A percentile compares a stretch with the other conserved stretches of the same genome.
Conservation (phyloP, 2,888 invertebrate species). For the Agonopterix alstromeriana region DNA sequence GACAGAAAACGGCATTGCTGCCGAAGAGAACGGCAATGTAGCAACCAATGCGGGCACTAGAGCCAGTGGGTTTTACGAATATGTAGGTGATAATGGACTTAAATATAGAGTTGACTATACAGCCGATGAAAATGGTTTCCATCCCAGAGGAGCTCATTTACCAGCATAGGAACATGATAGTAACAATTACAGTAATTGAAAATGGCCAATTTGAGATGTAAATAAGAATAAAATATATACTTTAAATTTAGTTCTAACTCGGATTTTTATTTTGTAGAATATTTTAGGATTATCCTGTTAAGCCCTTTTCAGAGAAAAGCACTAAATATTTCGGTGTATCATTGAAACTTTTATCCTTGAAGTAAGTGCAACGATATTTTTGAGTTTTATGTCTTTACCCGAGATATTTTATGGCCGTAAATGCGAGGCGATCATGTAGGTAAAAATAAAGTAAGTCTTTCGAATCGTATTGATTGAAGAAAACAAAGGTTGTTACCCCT, state of each 20-base stretch:
- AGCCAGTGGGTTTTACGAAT: slow-evolving; percentile 81
- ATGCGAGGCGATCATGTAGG: slow-evolving; percentile 8
- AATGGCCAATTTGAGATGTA: background rate
- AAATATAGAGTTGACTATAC: slow-evolving; percentile 76
- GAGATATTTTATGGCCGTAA: slow-evolving; percentile 16
- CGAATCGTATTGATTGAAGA: background rate
- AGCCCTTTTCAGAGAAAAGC: background rate
- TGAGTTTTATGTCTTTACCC: slow-evolving; percentile 21
- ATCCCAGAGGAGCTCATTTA: slow-evolving; percentile 72
- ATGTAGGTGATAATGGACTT: slow-evolving; percentile 79
- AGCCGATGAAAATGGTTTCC: slow-evolving; percentile 79
- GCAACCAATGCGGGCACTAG: slow-evolving; percentile 74
- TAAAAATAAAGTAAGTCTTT: background rate
- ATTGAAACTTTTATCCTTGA: slow-evolving; percentile 7
- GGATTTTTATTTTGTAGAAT: background rate
- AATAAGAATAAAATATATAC: background rate
- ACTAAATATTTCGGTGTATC: slow-evolving; percentile 1
- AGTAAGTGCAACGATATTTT: slow-evolving; percentile 11
- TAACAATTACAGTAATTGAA: background rate
- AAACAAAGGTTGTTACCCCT: slow-evolving; percentile 2
- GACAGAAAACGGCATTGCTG: slow-evolving; percentile 81
- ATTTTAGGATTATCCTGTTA: background rate
- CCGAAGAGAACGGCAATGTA: slow-evolving; percentile 78
- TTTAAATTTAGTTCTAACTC: background rate
- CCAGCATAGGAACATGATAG: slow-evolving; percentile 22